Conservation (phyloP, 2,888 invertebrate genomes). For the Caenorhabditis imperialis region DNA sequence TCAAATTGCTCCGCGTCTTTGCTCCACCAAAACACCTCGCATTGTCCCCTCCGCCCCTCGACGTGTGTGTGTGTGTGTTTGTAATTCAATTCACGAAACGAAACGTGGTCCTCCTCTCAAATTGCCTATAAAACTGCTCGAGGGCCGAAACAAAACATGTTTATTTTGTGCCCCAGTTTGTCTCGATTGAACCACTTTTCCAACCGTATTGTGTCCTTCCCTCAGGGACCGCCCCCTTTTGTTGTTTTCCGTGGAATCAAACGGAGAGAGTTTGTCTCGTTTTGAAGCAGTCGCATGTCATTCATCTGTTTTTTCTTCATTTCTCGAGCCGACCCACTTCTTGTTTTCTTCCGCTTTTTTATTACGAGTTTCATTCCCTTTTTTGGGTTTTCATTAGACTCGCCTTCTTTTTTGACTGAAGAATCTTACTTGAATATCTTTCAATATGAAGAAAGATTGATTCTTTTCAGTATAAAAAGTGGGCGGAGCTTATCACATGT, state of each 20-base stretch:
- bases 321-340: constrained; percentile 6
- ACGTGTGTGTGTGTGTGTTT: constrained; percentile 12
- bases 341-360: too few species aligned
- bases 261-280: constrained; percentile 22
- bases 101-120: constrained; percentile 27
- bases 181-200: constrained; percentile 38
- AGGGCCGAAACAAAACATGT: constrained; percentile 31
- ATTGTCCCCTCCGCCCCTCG: constrained; percentile 1
- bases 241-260: constrained; percentile 33
- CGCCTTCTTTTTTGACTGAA: too few species aligned
- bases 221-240: too few species aligned
- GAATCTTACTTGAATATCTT: too few species aligned
- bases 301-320: constrained; percentile 23
- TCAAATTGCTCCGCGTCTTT: constrained; percentile 41
- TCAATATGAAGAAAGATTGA: too few species aligned
- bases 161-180: constrained; percentile 41
- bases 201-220: too few species aligned
- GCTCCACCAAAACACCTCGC: constrained; percentile 1
- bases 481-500: too few species aligned
- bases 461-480: too few species aligned
- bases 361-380: too few species aligned
- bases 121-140: constrained; percentile 36
- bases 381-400: too few species aligned
- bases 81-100: constrained; percentile 45
- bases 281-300: constrained; percentile 18